Evolutionary conservation across 2,888 invertebrate species (phyloP), one percentile per base, ranked within the genome.

Genomic region (Leptopilina myrica): DNA sequence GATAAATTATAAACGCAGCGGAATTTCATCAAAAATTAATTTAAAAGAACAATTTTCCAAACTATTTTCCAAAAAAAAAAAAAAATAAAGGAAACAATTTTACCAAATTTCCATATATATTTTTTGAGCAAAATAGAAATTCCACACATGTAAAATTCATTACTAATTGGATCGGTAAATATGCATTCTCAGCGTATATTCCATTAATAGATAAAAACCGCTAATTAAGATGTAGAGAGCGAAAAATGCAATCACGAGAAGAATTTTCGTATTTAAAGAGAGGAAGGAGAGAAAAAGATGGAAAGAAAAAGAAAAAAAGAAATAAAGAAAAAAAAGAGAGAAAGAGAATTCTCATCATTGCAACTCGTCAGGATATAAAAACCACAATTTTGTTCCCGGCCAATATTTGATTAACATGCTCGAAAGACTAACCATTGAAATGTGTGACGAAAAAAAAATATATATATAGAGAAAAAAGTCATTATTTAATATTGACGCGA

Each of bases 351-450:
- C n/a, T 7, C n/a, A 59, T 62, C 20, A 15, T 15, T 62, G 62
- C 62, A 62, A 62, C 8, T 62, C 62, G 15, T 15, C 62, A 62
- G 62, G 5, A 62, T 62, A 46, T 1, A 14, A 33, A n/a, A 56
- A 33, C 56, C 14, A 73, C 12, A 73, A 1, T 73, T 33, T 20
- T 33, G 33, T n/a, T n/a, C 3, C 8, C 33, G 33, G n/a, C n/a
- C 14, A 9, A 73, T 53, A 73, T 73, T 56, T 73, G 56, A 40
- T 73, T 69, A 56, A 56, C 56, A n/a, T 73, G 56, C 73, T 73
- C 56, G 14, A 73, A 53, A 33, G 56, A 33, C 53, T 56, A 56
- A 56, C 53, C 14, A 33, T 56, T 53, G 33, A 56, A 56, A 73
- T 8, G 73, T 56, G 73, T 73, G 43, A 43, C 53, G 73, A 56